phyloP scores from a whole-genome alignment of 2,797 vertebrate species.

The Enteromius unitaeniatus region DNA sequence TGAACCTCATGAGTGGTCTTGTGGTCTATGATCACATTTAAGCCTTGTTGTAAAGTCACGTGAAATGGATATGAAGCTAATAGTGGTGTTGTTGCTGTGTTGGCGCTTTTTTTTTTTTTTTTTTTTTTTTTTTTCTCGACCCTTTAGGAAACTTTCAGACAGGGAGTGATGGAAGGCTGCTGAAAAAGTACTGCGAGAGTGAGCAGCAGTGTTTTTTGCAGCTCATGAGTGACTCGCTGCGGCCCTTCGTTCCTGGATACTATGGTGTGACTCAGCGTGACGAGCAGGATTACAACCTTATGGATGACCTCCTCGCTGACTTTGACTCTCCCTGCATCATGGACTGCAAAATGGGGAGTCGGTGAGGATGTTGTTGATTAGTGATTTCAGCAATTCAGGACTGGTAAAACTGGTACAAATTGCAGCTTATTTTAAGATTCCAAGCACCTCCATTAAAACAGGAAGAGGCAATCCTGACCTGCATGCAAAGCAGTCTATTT shows the following conservation, averaged over 20 bases:
- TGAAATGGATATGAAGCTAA: no score
- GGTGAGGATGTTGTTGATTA: conserved; percentile 70
- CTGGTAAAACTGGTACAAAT: neutral
- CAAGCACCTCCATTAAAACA: neutral
- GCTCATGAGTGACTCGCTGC: conserved; percentile 76
- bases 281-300: conserved; percentile 85
- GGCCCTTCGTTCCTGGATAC: conserved; percentile 78
- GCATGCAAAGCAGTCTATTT: neutral
- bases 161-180: conserved; percentile 73
- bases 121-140: no score
- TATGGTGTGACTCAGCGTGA: conserved; percentile 80
- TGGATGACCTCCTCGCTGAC: conserved; percentile 86
- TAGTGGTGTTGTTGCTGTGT: neutral
- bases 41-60: no score
- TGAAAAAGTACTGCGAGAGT: conserved; percentile 77
- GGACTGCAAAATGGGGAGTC: conserved; percentile 92
- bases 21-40: no score
- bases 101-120: conserved; percentile 10
- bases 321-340: conserved; percentile 86
- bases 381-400: neutral
- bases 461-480: neutral
- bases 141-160: conserved; percentile 76
- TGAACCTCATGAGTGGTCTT: no score
- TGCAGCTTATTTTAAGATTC: neutral
- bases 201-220: conserved; percentile 76